Percentiles rank a stretch among this genome's conserved stretches.
Evolutionary conservation across 2,888 invertebrate species (phyloP).

Genomic region (Diarsia brunnea): DNA sequence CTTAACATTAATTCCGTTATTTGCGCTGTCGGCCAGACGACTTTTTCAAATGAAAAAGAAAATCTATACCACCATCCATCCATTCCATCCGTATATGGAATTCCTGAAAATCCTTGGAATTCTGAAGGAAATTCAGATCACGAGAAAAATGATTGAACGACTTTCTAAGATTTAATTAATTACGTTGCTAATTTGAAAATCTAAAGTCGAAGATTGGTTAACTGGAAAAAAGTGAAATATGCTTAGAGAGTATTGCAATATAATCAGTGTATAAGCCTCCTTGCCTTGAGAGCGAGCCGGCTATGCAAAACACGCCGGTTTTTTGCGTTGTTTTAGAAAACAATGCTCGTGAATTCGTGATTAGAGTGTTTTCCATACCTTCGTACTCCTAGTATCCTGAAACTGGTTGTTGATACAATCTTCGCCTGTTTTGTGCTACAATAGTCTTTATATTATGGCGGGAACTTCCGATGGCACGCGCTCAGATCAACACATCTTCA

Average conservation of each 20-base stretch:
- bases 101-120: background rate
- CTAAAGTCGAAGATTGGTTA: background rate
- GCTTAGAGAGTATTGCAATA: too few species aligned
- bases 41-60: too few species aligned
- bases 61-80: too few species aligned
- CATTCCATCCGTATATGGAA: background rate
- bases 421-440: background rate
- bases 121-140: too few species aligned
- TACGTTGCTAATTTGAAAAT: background rate
- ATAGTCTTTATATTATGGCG: background rate
- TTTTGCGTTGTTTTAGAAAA: conserved; percentile 8
- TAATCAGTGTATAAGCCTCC: background rate
- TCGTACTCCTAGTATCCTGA: background rate
- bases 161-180: background rate
- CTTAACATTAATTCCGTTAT: too few species aligned
- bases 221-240: too few species aligned
- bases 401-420: conserved; percentile 24
- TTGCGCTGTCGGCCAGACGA: too few species aligned
- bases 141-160: background rate
- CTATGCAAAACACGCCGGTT: background rate
- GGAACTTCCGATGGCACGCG: conserved; percentile 1
- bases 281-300: background rate
- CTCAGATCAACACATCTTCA: background rate
- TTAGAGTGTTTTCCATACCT: conserved; percentile 16
- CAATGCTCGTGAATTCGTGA: conserved; percentile 2